Percentiles rank a stretch among this genome's conserved stretches.
phyloP scores from a whole-genome alignment of 2,888 invertebrate species.

The Trichacis sp. region DNA sequence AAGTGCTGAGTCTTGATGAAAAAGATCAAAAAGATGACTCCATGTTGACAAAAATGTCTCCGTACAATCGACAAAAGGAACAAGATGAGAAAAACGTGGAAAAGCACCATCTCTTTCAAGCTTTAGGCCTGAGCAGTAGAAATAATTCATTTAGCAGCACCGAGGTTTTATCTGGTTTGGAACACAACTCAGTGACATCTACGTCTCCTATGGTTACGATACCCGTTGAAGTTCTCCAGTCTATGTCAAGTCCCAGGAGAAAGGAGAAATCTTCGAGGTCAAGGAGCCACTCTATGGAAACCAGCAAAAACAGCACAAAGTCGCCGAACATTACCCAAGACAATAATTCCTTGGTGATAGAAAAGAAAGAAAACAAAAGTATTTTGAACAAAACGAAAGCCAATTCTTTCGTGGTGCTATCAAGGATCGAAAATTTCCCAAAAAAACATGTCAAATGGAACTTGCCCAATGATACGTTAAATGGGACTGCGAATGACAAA shows the following conservation, averaged over 20 bases:
- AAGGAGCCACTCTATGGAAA: too few relatives aligned
- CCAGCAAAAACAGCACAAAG: too few relatives aligned
- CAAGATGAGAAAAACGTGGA: neutral
- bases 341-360: neutral
- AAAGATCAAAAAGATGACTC: neutral
- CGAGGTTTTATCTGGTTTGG: too few relatives aligned
- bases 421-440: constrained; percentile 48
- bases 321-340: too few relatives aligned
- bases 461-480: constrained; percentile 1
- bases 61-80: neutral
- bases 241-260: too few relatives aligned
- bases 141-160: neutral
- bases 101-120: neutral
- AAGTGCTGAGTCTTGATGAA: too few relatives aligned
- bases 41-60: neutral
- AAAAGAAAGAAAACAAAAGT: neutral
- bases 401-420: constrained; percentile 41
- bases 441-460: constrained; percentile 42
- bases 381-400: neutral
- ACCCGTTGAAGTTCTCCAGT: neutral
- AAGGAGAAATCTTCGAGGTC: too few relatives aligned
- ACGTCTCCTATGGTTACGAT: neutral
- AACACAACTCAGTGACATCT: neutral
- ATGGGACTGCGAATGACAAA: neutral
- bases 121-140: neutral